These are phyloP conservation scores for Ptilodon capucinus DNA, from an alignment of 2,888 invertebrate genomes.

Conservation along the genomic window DNA sequence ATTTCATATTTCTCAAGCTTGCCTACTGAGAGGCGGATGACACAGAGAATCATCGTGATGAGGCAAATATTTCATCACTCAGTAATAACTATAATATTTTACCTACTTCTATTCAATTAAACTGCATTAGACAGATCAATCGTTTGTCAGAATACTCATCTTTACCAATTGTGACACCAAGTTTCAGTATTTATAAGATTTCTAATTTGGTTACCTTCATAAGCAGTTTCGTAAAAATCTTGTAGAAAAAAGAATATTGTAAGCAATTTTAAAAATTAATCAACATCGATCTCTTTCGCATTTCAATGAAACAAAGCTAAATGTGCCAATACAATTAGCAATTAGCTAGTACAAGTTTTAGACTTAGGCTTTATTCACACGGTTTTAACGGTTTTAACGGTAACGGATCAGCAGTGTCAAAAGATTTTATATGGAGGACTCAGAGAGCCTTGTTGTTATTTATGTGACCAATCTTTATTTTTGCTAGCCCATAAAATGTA, in stretches of 20 bases:
- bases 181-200: neutral
- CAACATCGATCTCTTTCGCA: neutral
- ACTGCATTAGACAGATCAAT: neutral
- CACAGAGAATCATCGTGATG: constrained; percentile 17
- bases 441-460: no score
- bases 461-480: no score
- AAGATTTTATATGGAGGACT: no score
- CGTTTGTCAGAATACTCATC: neutral
- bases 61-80: constrained; percentile 9
- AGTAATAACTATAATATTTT: constrained; percentile 5
- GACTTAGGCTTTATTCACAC: no score
- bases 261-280: neutral
- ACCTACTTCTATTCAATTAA: neutral
- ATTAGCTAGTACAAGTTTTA: no score
- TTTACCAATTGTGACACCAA: neutral
- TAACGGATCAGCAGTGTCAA: no score
- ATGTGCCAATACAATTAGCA: no score
- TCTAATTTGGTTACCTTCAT: neutral
- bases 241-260: no score
- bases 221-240: neutral
- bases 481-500: no score
- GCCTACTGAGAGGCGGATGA: constrained; percentile 1
- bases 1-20: constrained; percentile 16
- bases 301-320: neutral
- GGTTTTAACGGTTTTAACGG: no score